Evolutionary conservation across 2,888 invertebrate species (phyloP), one percentile per base, ranked within the genome.

Genomic region (Tupiocoris notatus): DNA sequence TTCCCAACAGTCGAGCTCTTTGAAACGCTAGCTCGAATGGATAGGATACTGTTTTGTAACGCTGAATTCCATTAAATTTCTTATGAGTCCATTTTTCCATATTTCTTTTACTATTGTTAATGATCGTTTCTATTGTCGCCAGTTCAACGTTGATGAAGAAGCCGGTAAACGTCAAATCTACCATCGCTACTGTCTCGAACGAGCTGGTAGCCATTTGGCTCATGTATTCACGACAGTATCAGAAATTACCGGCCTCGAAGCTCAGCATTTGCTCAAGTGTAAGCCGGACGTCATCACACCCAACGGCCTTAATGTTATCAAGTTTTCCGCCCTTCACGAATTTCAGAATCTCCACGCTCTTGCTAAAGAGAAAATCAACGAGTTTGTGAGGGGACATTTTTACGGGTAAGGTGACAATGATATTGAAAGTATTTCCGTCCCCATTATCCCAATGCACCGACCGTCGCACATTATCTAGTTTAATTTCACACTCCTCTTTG

Each of bases 101-200:
- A 7, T 7, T n/a, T n/a, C 58, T n/a, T 12, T n/a, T 22, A n/a
- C 18, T 59, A 9, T 39, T 61, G 39, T n/a, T n/a, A n/a, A n/a
- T n/a, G n/a, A n/a, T n/a, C n/a, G n/a, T n/a, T n/a, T n/a, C n/a
- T n/a, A n/a, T n/a, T n/a, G n/a, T 62, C 68, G n/a, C 59, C 82
- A 94, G 92, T 98, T 98, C 85, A 91, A 92, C 79, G 92, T 98
- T 54, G 99, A 99, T 84, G 95, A 96, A 83, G 98, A 99, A 84
- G 99, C 99, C 0, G 99, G 99, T 56, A 96, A 96, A 85, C 88
- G 98, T 75, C 96, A 97, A 86, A 99, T 99, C 83, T 99, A 99
- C 85, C 99, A 99, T 85, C 86, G 95, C 79, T 99, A 99, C 83
- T 99, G 99, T 82, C 91, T 99, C 88, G 99, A 99, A 86, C 87